phyloP scores from a whole-genome alignment of 1,140 invertebrate genomes.

The Halyomorpha halys region DNA sequence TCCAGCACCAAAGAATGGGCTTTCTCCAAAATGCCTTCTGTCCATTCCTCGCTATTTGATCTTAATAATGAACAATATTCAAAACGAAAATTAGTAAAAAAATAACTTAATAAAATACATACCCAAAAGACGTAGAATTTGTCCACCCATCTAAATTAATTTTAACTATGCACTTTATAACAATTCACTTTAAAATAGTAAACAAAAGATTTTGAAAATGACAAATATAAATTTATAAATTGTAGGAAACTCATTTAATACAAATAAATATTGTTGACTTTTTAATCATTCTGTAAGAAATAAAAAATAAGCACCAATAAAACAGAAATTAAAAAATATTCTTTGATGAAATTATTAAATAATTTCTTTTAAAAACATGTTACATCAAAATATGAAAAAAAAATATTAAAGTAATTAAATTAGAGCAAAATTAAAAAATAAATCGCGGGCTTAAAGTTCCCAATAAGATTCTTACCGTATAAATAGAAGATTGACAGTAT shows the following conservation, averaged over 20 bases:
- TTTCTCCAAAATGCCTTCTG: conserved; percentile 25
- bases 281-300: too few species aligned
- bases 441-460: background rate
- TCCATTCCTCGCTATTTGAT: conserved; percentile 27
- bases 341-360: too few species aligned
- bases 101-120: conserved; percentile 15
- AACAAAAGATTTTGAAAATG: too few species aligned
- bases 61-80: conserved; percentile 29
- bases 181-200: too few species aligned
- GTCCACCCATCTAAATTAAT: background rate
- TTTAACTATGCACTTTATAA: too few species aligned
- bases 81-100: conserved; percentile 27
- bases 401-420: background rate
- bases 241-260: too few species aligned
- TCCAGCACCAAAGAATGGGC: conserved; percentile 13
- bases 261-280: too few species aligned
- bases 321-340: too few species aligned
- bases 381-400: too few species aligned
- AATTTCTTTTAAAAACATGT: too few species aligned
- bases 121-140: conserved; percentile 16
- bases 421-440: background rate
- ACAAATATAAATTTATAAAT: too few species aligned
- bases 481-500: background rate
- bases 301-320: too few species aligned
- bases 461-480: conserved; percentile 14